These are phyloP conservation scores for Rhegmatorhina hoffmannsi DNA, from an alignment of 2,113 vertebrate species.

Conservation along the genomic window DNA sequence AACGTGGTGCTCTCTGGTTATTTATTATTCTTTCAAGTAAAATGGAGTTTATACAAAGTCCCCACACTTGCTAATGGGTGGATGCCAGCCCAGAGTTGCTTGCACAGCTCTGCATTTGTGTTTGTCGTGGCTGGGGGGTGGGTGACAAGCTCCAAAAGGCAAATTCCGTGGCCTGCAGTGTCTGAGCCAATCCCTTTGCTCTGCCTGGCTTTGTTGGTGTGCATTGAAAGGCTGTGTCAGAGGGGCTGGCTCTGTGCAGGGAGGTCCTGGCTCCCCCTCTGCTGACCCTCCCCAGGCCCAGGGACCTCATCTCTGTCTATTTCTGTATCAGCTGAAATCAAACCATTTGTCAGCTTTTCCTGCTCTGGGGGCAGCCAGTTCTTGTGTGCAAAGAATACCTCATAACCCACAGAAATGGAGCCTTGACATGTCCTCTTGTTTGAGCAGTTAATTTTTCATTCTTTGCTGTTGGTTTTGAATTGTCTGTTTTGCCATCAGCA, in stretches of 20 bases:
- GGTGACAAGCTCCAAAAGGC: neutral
- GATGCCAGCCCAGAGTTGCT: neutral
- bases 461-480: neutral
- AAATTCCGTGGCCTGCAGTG: neutral
- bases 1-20: neutral
- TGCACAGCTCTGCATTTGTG: constrained; percentile 14
- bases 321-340: neutral
- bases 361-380: neutral
- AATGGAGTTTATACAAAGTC: neutral
- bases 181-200: constrained; percentile 18
- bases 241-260: neutral
- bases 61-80: accelerated
- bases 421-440: neutral
- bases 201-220: neutral
- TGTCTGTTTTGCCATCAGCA: neutral
- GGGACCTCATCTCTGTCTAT: neutral
- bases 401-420: neutral
- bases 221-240: constrained; percentile 25
- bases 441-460: neutral
- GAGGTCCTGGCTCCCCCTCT: neutral
- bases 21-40: neutral
- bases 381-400: neutral
- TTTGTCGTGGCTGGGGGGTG: neutral
- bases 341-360: neutral
- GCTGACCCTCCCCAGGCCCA: neutral